Conservation (phyloP, 2,888 invertebrate species). For the Sceliomorpha sp. region DNA sequence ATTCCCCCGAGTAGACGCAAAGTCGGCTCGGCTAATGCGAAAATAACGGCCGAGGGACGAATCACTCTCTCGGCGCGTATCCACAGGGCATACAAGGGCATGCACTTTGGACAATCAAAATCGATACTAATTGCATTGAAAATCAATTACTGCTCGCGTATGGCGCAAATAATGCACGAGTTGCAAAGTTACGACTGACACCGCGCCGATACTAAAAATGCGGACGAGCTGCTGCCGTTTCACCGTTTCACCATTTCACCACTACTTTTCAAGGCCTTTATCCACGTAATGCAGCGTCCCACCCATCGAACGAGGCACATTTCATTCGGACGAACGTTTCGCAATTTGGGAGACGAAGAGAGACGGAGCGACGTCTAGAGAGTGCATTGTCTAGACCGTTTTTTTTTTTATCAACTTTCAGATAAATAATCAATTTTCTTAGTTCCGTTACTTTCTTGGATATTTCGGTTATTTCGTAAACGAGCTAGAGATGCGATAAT, state of each 20-base stretch:
- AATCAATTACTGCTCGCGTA: conserved; percentile 53
- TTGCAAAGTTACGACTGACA: conserved; percentile 55
- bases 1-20: conserved; percentile 54
- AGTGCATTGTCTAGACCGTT: too few species aligned
- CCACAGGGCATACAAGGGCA: conserved; percentile 56
- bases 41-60: conserved; percentile 69
- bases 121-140: conserved; percentile 60
- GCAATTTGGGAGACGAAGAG: too few species aligned
- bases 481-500: too few species aligned
- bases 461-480: too few species aligned
- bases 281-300: conserved; percentile 17
- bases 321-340: too few species aligned
- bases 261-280: conserved; percentile 25
- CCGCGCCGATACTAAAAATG: conserved; percentile 45
- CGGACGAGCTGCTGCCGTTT: conserved; percentile 6
- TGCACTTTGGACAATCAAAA: conserved; percentile 58
- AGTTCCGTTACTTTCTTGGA: too few species aligned
- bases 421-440: too few species aligned
- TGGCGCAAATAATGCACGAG: conserved; percentile 52
- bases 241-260: conserved; percentile 31
- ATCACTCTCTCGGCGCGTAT: conserved; percentile 56
- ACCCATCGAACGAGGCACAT: conserved; percentile 39
- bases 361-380: too few species aligned
- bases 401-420: too few species aligned
- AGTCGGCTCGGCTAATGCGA: conserved; percentile 68